Evolutionary conservation across 2,888 invertebrate genomes (phyloP).

Genomic region (Dolichopus griseipennis): DNA sequence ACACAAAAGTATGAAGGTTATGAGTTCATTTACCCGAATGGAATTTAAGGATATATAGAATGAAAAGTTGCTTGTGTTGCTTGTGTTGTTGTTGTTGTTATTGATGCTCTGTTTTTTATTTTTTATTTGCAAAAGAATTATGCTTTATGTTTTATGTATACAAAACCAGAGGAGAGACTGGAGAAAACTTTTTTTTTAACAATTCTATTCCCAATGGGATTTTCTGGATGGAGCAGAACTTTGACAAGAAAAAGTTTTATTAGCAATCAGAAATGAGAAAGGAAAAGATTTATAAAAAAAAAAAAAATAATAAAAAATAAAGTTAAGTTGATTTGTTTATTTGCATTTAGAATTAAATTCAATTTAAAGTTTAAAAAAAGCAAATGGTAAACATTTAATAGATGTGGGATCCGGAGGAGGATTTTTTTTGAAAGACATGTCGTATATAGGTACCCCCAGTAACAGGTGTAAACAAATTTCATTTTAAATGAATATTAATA

Average conservation of each 20-base stretch:
- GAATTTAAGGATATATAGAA: neutral
- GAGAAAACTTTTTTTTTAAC: neutral
- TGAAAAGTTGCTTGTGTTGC: neutral
- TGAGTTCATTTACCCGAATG: neutral
- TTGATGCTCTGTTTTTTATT: neutral
- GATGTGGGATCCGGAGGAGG: no score
- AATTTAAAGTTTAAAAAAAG: neutral
- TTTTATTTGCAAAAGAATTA: slow-evolving; percentile 1
- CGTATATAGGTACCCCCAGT: no score
- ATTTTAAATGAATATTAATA: no score
- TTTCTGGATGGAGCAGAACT: neutral
- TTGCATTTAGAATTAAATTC: neutral
- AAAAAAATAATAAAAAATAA: neutral
- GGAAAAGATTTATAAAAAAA: neutral
- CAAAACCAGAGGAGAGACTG: neutral
- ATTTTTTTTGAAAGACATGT: no score
- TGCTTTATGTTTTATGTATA: neutral
- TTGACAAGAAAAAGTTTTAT: neutral
- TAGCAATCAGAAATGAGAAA: neutral
- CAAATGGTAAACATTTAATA: neutral
- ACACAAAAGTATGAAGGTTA: neutral
- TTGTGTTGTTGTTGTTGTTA: no score
- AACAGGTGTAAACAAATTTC: no score
- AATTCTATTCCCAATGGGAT: neutral
- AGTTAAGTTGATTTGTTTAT: neutral